Evolutionary conservation across 2,113 vertebrate genomes (phyloP).

Genomic region (Dipodomys stephensi): DNA sequence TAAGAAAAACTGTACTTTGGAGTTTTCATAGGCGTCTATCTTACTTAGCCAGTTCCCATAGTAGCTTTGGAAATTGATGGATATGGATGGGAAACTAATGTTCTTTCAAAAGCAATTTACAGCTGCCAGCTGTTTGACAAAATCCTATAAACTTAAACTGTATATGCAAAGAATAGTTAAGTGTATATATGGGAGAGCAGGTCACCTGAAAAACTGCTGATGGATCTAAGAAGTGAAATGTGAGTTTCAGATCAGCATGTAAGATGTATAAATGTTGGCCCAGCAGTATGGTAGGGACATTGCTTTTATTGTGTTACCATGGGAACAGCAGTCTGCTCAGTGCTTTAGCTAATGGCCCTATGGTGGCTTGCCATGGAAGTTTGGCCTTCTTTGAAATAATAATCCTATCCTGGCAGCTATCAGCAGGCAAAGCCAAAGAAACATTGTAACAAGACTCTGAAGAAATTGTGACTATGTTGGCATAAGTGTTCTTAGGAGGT

Average conservation of each 20-base stretch:
- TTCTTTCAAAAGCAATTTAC: not conserved
- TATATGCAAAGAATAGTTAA: not conserved
- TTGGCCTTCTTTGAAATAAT: conserved; percentile 63
- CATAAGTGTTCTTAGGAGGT: not conserved
- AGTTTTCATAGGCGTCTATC: not conserved
- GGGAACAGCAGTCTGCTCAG: not conserved
- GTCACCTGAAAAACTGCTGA: not conserved
- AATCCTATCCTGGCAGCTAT: conserved; percentile 46
- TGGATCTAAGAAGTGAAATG: not conserved
- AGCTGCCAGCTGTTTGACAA: not conserved
- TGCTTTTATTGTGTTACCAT: conserved; percentile 28
- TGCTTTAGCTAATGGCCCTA: not conserved
- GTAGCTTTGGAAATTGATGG: not conserved
- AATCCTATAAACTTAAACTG: not conserved
- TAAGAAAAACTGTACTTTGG: not conserved
- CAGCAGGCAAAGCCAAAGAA: conserved; percentile 25
- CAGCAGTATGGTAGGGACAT: not conserved
- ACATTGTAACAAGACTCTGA: conserved; percentile 1
- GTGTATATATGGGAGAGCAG: not conserved
- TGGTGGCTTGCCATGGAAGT: conserved; percentile 24
- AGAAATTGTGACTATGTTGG: not conserved
- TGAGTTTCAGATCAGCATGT: not conserved
- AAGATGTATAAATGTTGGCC: not conserved
- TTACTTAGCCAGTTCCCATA: not conserved
- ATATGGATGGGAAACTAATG: not conserved